phyloP scores from a whole-genome alignment of 2,113 vertebrate genomes.

The Rhabdornis inornatus region DNA sequence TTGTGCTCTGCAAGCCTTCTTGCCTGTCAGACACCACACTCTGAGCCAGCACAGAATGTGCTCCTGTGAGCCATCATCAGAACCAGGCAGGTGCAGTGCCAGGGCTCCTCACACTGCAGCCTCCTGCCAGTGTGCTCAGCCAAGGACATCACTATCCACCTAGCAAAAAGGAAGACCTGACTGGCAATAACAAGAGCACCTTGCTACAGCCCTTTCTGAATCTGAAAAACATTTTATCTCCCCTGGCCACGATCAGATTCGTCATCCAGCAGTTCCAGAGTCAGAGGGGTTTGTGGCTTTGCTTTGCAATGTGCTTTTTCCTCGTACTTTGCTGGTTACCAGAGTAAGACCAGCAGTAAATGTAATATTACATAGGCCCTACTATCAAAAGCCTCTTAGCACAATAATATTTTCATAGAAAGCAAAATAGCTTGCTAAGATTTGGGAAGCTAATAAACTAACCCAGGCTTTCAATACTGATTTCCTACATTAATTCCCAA shows the following conservation, averaged over 20 bases:
- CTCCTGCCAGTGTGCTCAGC: not conserved
- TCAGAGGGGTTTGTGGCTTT: not conserved
- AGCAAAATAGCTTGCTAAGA: not conserved
- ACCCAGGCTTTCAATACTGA: not conserved
- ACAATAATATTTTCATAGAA: not conserved
- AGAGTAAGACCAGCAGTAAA: not conserved
- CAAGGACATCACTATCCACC: not conserved
- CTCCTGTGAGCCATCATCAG: not conserved
- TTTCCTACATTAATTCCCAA: not conserved
- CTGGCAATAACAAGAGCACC: not conserved
- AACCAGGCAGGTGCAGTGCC: not conserved
- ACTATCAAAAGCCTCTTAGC: not conserved
- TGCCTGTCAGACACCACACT: not conserved
- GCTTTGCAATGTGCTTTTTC: not conserved
- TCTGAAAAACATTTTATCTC: not conserved
- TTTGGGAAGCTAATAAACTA: not conserved
- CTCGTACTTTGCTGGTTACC: not conserved
- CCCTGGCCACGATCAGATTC: not conserved
- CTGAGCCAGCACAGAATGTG: not conserved
- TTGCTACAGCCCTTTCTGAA: not conserved
- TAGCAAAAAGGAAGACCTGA: not conserved
- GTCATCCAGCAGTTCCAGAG: not conserved
- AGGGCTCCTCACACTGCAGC: not conserved
- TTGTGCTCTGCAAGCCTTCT: not conserved
- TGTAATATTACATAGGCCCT: not conserved